Evolutionary conservation across 2,113 vertebrate genomes (phyloP).

Genomic region (Dicaeum eximium): DNA sequence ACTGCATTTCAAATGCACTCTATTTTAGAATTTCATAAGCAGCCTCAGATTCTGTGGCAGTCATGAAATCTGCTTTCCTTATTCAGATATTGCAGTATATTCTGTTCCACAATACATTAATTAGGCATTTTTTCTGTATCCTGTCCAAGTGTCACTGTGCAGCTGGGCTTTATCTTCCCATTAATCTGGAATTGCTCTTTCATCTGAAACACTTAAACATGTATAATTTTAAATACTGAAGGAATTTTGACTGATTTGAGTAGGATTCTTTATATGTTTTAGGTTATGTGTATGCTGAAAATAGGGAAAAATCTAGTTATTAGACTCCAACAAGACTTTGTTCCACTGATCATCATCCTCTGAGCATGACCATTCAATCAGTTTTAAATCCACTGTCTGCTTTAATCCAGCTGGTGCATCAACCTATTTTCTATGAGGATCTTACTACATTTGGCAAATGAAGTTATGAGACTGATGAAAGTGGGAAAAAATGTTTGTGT

Average conservation of each 20-base stretch:
- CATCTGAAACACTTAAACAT: not conserved
- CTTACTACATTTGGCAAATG: not conserved
- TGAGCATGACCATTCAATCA: not conserved
- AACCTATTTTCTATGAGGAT: not conserved
- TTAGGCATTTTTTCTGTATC: not conserved
- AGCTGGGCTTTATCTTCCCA: not conserved
- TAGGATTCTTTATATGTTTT: not conserved
- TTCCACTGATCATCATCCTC: not conserved
- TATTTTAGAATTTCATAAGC: constrained; percentile 31
- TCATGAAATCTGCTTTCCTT: constrained; percentile 3
- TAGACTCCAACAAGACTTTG: not conserved
- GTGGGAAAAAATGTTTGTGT: not conserved
- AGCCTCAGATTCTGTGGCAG: not conserved
- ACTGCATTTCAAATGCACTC: constrained; percentile 9
- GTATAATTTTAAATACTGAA: not conserved
- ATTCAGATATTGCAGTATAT: not conserved
- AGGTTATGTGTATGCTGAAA: not conserved
- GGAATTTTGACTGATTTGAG: not conserved
- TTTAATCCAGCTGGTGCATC: not conserved
- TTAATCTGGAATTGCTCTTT: not conserved
- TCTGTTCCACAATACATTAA: not conserved
- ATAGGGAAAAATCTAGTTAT: not conserved
- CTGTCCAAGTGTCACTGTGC: not conserved
- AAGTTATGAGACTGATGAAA: not conserved
- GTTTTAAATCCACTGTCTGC: not conserved